phyloP scores from a whole-genome alignment of 2,113 vertebrate species.

The Tautogolabrus adspersus region DNA sequence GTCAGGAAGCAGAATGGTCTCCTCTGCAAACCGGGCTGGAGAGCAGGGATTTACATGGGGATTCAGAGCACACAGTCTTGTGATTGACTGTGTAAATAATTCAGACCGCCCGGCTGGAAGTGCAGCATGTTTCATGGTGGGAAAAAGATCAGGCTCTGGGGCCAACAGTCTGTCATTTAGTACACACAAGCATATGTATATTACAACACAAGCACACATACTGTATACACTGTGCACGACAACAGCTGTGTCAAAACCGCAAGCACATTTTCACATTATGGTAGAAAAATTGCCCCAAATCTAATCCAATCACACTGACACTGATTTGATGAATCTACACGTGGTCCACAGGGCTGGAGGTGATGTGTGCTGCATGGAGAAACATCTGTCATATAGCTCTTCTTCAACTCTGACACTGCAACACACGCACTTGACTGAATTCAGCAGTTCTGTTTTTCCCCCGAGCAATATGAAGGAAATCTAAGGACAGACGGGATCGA shows the following conservation, averaged over 20 bases:
- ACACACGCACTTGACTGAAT: not conserved
- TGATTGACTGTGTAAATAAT: constrained; percentile 78
- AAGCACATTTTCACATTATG: constrained; percentile 1
- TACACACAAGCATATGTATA: constrained; percentile 20
- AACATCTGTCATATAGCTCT: not conserved
- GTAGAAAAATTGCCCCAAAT: constrained; percentile 18
- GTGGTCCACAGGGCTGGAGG: constrained; percentile 14
- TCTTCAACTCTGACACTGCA: not conserved
- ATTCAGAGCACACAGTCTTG: constrained; percentile 45
- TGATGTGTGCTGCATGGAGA: constrained; percentile 8
- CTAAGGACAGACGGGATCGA: not conserved
- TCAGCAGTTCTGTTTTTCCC: constrained; percentile 3
- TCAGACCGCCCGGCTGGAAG: constrained; percentile 54
- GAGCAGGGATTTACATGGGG: constrained; percentile 57
- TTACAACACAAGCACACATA: not conserved
- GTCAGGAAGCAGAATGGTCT: constrained; percentile 52
- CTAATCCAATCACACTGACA: constrained; percentile 35
- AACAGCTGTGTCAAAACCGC: not conserved
- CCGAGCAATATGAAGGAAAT: not conserved
- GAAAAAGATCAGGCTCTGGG: constrained; percentile 39
- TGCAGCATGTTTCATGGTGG: constrained; percentile 50
- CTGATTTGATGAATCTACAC: constrained; percentile 32
- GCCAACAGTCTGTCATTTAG: constrained; percentile 50
- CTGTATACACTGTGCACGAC: not conserved
- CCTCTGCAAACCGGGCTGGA: constrained; percentile 42